Evolutionary conservation across 2,113 vertebrate species (phyloP), one percentile per base, ranked within the genome.

Genomic region (Propithecus coquereli): DNA sequence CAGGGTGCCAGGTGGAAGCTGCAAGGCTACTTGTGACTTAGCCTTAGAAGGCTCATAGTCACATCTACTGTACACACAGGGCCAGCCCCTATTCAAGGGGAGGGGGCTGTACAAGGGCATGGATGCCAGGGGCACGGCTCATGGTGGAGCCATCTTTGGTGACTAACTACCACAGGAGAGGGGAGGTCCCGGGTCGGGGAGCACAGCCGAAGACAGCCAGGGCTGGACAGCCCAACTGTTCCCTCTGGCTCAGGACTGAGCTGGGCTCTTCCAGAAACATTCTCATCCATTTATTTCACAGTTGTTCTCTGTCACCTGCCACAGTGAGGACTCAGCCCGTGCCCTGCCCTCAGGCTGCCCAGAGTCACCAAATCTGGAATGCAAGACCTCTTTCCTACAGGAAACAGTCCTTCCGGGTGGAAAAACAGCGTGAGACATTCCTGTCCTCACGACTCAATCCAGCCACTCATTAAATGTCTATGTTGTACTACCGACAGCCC

Each of bases 151-250:
- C 45, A 2, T 84, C 71, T 80, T 17, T 80, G 83, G 16, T 59
- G 30, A 82, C 22, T 18, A 3, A 2, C 14, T 50, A 22, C 16
- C 25, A 3, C 0, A 2, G 16, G 8, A 63, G 50, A 2, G 4
- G 6, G n/a, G 32, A 45, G 45, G 11, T 16, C 10, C 2, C 6
- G 16, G 34, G 3, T 23, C 1, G 3, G 52, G 70, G 25, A 71
- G 23, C 47, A 83, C 16, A 34, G 27, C 11, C 63, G 27, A 25
- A 43, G 63, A 54, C 32, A 30, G 47, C 70, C 71, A n/a, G 57
- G 59, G 20, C 8, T 34, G 47, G 40, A 20, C n/a, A 47, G 18
- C 8, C 66, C 9, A 1, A 73, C 50, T 10, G 11, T 74, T 80
- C 30, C 57, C 34, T 80, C 40, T 45, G 57, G n/a, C 57, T 96